A percentile compares a stretch with the other conserved stretches of the same genome.
phyloP scores from a whole-genome alignment of 2,797 vertebrate species.

The Loris lydekkerianus region DNA sequence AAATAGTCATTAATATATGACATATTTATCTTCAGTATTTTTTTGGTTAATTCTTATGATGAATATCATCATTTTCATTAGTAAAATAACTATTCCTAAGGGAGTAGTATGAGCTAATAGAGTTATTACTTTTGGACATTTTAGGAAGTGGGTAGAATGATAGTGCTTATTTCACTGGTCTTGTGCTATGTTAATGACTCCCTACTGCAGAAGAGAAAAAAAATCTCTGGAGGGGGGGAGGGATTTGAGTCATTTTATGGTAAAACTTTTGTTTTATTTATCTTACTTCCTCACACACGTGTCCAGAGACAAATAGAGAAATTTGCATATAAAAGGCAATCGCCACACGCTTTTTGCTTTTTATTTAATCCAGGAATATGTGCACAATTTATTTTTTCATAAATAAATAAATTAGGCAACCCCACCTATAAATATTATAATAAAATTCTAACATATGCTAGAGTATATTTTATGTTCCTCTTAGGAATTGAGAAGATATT shows the following conservation, averaged over 20 bases:
- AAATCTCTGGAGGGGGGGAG: background rate
- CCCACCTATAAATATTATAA: background rate
- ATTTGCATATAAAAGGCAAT: background rate
- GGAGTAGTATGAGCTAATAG: background rate
- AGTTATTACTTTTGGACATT: background rate
- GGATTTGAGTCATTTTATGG: background rate
- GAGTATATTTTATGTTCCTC: conserved; percentile 6
- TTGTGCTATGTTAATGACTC: background rate
- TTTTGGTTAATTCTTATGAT: background rate
- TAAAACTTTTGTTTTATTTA: background rate
- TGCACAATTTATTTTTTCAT: background rate
- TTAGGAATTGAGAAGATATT: background rate
- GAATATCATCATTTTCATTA: background rate
- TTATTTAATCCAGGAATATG: background rate
- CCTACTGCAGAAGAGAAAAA: background rate
- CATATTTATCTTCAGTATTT: background rate
- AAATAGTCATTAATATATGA: background rate
- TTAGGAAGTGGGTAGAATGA: background rate
- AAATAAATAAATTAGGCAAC: conserved; percentile 23
- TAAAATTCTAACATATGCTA: background rate
- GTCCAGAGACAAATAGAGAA: background rate
- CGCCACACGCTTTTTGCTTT: background rate
- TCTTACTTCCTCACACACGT: background rate
- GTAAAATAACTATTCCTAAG: background rate
- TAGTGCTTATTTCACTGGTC: background rate